A percentile compares a stretch with the other conserved stretches of the same genome.
phyloP scores from a whole-genome alignment of 23 tunicate species.

The Clavelina lepadiformis region DNA sequence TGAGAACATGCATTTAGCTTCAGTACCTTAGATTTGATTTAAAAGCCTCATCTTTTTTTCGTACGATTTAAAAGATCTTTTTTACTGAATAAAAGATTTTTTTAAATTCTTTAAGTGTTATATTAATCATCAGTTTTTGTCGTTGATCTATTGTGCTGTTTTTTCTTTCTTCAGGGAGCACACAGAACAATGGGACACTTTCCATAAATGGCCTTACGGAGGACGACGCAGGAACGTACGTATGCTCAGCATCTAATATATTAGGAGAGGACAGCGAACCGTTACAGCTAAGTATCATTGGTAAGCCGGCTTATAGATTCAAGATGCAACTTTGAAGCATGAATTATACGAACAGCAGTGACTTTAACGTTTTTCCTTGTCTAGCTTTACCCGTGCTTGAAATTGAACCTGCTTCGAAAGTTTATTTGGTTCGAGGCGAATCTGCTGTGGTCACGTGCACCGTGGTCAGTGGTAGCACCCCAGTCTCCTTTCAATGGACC shows the following conservation, averaged over 20 bases:
- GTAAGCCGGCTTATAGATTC: conserved; percentile 2
- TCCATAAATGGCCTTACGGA: background rate
- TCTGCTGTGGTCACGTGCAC: conserved; percentile 28
- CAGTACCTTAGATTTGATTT: too few species aligned
- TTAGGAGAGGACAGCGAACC: conserved; percentile 2
- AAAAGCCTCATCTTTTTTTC: too few species aligned
- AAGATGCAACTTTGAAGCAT: background rate
- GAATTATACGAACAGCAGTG: background rate
- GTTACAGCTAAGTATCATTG: background rate
- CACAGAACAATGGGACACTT: background rate
- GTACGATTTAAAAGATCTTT: too few species aligned
- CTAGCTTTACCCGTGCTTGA: conserved; percentile 34
- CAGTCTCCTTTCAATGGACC: conserved; percentile 30
- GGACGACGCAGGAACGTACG: conserved; percentile 3
- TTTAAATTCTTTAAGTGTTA: background rate
- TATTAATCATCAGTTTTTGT: background rate
- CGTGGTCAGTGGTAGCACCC: conserved; percentile 17
- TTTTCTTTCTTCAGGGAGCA: conserved; percentile 1
- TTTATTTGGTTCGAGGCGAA: conserved; percentile 29
- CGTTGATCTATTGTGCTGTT: background rate
- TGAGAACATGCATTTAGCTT: too few species aligned
- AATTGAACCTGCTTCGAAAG: conserved; percentile 14
- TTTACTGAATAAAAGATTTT: too few species aligned
- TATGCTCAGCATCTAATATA: conserved; percentile 6
- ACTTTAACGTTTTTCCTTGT: background rate